These are phyloP conservation scores for Callyntrura sp. DNA, from an alignment of 2,888 invertebrate genomes.

Conservation along the genomic window DNA sequence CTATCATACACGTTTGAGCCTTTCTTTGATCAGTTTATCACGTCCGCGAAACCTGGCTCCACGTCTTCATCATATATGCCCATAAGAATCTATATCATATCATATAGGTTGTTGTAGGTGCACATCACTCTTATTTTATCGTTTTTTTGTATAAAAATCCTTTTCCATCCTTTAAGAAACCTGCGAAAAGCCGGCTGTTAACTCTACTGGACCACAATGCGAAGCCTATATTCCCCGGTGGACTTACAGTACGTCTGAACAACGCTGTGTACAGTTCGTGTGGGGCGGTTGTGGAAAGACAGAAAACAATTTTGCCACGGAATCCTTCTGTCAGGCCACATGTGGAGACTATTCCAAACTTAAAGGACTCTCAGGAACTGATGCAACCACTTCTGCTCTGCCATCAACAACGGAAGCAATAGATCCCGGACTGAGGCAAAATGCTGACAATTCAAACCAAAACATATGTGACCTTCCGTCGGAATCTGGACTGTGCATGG, in stretches of 20 bases:
- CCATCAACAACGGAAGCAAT: conserved; percentile 35
- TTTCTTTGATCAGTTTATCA: background rate
- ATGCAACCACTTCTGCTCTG: background rate
- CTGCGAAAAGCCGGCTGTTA: conserved; percentile 76
- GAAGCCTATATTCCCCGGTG: conserved; percentile 78
- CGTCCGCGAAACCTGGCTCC: background rate
- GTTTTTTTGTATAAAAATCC: background rate
- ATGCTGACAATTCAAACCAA: background rate
- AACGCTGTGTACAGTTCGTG: conserved; percentile 75
- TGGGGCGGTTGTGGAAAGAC: conserved; percentile 84
- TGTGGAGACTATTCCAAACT: conserved; percentile 78
- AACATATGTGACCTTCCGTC: conserved; percentile 76
- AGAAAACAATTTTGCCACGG: conserved; percentile 78
- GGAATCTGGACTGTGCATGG: conserved; percentile 78
- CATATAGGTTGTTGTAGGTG: background rate
- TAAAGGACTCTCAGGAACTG: conserved; percentile 42
- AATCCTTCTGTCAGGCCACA: conserved; percentile 70
- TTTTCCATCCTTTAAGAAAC: conserved; percentile 33
- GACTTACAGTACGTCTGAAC: conserved; percentile 76
- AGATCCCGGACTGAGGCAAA: conserved; percentile 53
- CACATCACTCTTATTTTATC: conserved; percentile 21
- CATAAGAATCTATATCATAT: too few relatives aligned
- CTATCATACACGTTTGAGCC: background rate
- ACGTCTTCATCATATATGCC: too few relatives aligned
- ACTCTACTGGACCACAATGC: conserved; percentile 72